Conservation (phyloP, 2,113 vertebrate genomes). For the Ginglymostoma cirratum region DNA sequence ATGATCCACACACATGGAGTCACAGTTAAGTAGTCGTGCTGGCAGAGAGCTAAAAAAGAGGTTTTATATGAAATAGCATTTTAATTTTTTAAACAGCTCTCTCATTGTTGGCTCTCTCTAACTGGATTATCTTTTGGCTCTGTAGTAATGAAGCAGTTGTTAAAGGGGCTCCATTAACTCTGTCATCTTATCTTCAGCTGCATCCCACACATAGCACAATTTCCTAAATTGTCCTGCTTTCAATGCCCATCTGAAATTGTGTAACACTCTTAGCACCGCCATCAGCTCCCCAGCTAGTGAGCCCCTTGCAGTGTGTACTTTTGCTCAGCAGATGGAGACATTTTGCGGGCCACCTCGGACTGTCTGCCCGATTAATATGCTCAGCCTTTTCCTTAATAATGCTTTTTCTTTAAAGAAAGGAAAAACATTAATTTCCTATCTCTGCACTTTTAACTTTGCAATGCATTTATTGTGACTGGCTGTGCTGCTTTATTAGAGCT, state of each 20-base stretch:
- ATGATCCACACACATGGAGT: conserved; percentile 96
- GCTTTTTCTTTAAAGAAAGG: conserved; percentile 59
- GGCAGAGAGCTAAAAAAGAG: conserved; percentile 56
- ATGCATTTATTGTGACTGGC: conserved; percentile 47
- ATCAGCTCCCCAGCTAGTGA: conserved; percentile 89
- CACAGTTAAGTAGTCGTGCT: conserved; percentile 91
- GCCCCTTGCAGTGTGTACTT: conserved; percentile 80
- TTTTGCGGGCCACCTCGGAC: conserved; percentile 73
- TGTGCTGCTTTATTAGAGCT: conserved; percentile 53
- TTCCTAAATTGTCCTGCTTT: conserved; percentile 99
- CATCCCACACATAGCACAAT: conserved; percentile 78
- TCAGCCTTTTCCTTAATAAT: conserved; percentile 77
- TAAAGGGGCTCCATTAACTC: conserved; percentile 96
- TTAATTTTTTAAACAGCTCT: conserved; percentile 99
- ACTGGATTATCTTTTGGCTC: conserved; percentile 96
- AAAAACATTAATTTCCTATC: conserved; percentile 49
- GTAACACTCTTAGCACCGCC: conserved; percentile 97
- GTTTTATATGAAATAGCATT: conserved; percentile 91
- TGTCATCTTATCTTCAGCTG: conserved; percentile 88
- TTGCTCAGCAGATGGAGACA: conserved; percentile 79
- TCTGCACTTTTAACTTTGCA: conserved; percentile 65
- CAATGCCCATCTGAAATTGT: conserved; percentile 99
- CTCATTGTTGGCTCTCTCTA: conserved; percentile 77
- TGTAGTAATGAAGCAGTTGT: conserved; percentile 91
- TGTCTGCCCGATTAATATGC: conserved; percentile 62